phyloP scores from a whole-genome alignment of 2,113 vertebrate species.

The Chamaea fasciata region DNA sequence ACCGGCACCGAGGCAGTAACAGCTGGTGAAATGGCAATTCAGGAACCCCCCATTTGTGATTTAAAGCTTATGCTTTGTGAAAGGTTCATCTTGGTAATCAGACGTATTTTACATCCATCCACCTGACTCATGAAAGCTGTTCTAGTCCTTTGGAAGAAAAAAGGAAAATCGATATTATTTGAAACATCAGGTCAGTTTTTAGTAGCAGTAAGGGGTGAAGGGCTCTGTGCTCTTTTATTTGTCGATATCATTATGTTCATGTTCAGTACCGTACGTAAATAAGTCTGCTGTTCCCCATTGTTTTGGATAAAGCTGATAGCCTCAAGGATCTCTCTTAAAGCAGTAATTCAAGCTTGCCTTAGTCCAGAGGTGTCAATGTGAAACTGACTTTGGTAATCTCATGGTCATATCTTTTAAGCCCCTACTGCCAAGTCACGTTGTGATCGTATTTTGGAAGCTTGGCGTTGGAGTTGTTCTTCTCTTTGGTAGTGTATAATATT shows the following conservation, averaged over 20 bases:
- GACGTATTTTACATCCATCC: not conserved
- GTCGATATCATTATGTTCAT: rapidly evolving
- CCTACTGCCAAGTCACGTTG: not conserved
- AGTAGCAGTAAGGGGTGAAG: not conserved
- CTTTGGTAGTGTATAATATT: not conserved
- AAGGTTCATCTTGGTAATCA: not conserved
- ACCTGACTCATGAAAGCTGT: not conserved
- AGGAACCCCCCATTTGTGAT: rapidly evolving
- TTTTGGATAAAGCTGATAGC: not conserved
- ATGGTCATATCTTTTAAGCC: not conserved
- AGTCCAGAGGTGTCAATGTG: not conserved
- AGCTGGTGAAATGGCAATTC: not conserved
- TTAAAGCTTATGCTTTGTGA: not conserved
- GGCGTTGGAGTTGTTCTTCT: not conserved
- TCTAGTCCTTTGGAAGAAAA: not conserved
- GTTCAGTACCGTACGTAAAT: not conserved
- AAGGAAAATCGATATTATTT: not conserved
- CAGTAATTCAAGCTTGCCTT: not conserved
- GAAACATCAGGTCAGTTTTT: not conserved
- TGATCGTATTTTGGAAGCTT: not conserved
- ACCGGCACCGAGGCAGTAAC: not conserved
- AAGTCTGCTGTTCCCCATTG: not conserved
- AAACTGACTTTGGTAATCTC: not conserved
- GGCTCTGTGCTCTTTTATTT: not conserved
- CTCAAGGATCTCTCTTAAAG: not conserved